Evolutionary conservation across 2,797 vertebrate species (phyloP).

Genomic region (Protonibea diacanthus): DNA sequence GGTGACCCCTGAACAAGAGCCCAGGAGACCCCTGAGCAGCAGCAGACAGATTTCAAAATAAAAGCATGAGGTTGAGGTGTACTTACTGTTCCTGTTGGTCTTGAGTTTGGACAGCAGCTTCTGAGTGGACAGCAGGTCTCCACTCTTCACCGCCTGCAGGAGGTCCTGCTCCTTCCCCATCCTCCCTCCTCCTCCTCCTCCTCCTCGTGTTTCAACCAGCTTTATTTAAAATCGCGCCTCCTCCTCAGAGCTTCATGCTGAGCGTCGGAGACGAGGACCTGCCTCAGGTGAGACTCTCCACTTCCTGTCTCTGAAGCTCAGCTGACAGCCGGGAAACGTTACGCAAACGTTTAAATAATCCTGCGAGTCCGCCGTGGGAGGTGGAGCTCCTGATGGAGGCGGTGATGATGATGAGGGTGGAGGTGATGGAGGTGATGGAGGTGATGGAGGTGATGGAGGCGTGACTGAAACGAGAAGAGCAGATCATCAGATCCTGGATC

Average conservation of each 20-base stretch:
- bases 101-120: conserved; percentile 84
- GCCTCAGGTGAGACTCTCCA: conserved; percentile 52
- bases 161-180: conserved; percentile 89
- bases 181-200: conserved; percentile 40
- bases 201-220: conserved; percentile 2
- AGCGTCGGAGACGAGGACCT: conserved; percentile 26
- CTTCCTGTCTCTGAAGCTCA: conserved; percentile 19
- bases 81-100: conserved; percentile 84
- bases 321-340: conserved; percentile 21
- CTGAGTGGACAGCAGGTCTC: conserved; percentile 82
- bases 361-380: too few relatives aligned
- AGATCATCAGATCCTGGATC: too few relatives aligned
- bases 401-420: too few relatives aligned
- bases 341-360: neutral
- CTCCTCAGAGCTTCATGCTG: conserved; percentile 74
- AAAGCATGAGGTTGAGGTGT: neutral
- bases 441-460: too few relatives aligned
- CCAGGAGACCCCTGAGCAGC: too few relatives aligned
- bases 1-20: too few relatives aligned
- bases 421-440: too few relatives aligned
- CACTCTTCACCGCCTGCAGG: conserved; percentile 86
- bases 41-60: neutral
- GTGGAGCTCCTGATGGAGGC: too few relatives aligned
- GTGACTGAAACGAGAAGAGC: too few relatives aligned
- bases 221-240: conserved; percentile 18